Conservation (phyloP, 2,797 vertebrate genomes). For the Spizella passerina region DNA sequence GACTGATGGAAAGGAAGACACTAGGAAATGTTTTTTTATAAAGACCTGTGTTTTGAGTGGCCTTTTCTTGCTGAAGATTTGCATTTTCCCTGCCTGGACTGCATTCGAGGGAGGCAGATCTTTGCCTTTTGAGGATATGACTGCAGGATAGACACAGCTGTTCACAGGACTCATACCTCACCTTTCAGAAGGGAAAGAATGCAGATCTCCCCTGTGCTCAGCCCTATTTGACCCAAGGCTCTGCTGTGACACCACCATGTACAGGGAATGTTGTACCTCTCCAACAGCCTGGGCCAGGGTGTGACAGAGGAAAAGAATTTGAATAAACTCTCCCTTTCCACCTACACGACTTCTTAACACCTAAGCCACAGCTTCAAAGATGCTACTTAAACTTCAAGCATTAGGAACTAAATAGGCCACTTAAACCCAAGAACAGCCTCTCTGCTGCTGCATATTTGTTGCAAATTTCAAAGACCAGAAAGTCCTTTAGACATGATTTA, state of each 20-base stretch:
- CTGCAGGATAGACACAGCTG: neutral
- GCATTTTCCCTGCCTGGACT: neutral
- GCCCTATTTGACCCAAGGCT: neutral
- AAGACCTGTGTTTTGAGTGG: neutral
- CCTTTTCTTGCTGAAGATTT: neutral
- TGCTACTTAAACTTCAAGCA: neutral
- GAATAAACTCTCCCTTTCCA: neutral
- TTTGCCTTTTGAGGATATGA: neutral
- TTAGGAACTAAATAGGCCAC: neutral
- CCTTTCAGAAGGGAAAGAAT: neutral
- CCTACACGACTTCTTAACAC: neutral
- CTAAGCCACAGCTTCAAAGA: neutral
- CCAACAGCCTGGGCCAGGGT: neutral
- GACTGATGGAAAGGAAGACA: neutral
- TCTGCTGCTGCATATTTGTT: neutral
- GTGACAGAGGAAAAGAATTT: neutral
- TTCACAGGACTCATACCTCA: neutral
- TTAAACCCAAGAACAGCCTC: neutral
- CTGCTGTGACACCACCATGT: neutral
- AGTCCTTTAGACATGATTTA: neutral
- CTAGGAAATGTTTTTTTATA: neutral
- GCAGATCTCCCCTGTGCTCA: accelerated
- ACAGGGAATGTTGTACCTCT: neutral
- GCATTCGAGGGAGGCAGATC: neutral
- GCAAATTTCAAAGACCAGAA: neutral